Conservation (phyloP, 2,113 vertebrate genomes). For the Ahaetulla prasina region DNA sequence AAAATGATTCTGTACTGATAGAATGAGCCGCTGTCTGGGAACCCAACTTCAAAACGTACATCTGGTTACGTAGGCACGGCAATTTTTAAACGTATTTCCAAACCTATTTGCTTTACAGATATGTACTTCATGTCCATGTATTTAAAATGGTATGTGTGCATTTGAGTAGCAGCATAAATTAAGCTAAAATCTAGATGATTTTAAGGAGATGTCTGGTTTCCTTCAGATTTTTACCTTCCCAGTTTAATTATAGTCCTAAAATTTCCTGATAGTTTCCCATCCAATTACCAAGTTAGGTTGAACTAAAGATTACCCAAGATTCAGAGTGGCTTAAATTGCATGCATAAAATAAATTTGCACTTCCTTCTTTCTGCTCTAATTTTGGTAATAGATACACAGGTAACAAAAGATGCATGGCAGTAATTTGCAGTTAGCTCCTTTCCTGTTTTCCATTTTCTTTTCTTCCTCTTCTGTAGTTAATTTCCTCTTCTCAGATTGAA, state of each 20-base stretch:
- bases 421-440: not conserved
- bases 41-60: not conserved
- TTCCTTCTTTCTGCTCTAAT: not conserved
- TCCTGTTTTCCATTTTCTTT: not conserved
- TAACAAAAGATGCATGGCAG: not conserved
- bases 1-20: not conserved
- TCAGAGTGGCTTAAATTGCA: not conserved
- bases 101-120: not conserved
- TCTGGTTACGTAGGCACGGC: not conserved
- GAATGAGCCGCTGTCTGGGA: not conserved
- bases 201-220: not conserved
- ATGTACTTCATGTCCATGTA: not conserved
- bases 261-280: not conserved
- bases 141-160: not conserved
- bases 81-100: not conserved
- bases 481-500: not conserved
- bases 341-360: not conserved
- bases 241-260: not conserved
- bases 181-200: not conserved
- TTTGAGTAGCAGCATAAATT: not conserved
- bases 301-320: not conserved
- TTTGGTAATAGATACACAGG: not conserved
- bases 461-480: not conserved
- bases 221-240: not conserved
- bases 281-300: not conserved